These are phyloP conservation scores for Halictus rubicundus DNA, from an alignment of 1,140 invertebrate species.

Conservation along the genomic window DNA sequence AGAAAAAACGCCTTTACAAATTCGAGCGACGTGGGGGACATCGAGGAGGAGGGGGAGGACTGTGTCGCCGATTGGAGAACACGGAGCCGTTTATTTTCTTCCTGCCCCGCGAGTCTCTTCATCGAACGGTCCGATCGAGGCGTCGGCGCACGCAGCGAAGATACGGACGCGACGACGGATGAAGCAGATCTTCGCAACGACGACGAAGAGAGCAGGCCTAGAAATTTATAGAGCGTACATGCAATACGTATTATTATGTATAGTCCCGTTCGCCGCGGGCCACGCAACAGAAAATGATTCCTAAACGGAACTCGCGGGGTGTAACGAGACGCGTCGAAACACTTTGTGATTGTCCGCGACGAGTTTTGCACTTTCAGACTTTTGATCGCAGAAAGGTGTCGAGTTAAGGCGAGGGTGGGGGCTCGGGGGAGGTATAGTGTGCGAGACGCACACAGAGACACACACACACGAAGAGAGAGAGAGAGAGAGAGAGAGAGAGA, in stretches of 20 bases:
- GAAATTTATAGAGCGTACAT: slow-evolving; percentile 64
- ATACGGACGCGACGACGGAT: slow-evolving; percentile 24
- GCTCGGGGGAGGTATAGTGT: background rate
- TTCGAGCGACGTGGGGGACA: too few species aligned
- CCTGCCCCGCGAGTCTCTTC: slow-evolving; percentile 53
- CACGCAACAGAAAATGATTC: slow-evolving; percentile 44
- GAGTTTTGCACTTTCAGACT: too few species aligned
- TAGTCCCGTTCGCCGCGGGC: slow-evolving; percentile 39
- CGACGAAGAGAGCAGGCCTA: slow-evolving; percentile 68
- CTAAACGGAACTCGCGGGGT: slow-evolving; percentile 37
- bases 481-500: too few species aligned
- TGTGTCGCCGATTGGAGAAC: slow-evolving; percentile 47
- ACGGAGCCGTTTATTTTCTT: slow-evolving; percentile 43
- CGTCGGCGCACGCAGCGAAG: slow-evolving; percentile 32
- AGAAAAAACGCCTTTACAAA: too few species aligned
- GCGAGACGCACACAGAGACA: background rate
- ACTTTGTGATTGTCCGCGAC: too few species aligned
- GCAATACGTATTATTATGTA: too few species aligned
- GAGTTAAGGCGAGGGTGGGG: too few species aligned
- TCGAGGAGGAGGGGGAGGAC: too few species aligned
- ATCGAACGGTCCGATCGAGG: slow-evolving; percentile 28
- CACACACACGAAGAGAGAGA: too few species aligned
- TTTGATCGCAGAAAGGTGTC: too few species aligned
- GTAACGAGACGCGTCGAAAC: slow-evolving; percentile 21
- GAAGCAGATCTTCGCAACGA: slow-evolving; percentile 58